Conservation (phyloP, 2,113 vertebrate species). For the Hemiprocne comata region DNA sequence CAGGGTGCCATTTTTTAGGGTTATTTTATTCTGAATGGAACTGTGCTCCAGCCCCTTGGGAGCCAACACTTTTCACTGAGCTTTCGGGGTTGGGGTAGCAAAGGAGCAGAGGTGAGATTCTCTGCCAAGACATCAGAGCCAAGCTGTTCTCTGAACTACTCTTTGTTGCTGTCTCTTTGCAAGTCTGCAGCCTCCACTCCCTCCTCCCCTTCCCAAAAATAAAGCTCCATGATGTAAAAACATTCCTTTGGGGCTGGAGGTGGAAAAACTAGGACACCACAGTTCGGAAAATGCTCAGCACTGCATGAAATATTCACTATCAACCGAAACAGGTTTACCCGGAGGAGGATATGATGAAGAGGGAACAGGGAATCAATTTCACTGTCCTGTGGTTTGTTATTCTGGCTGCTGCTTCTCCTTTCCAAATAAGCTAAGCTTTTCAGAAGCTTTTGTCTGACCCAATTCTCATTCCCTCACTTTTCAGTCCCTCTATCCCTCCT, state of each 20-base stretch:
- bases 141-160: slow-evolving; percentile 17
- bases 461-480: slow-evolving; percentile 31
- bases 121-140: background rate
- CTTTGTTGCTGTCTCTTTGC: background rate
- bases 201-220: slow-evolving; percentile 63
- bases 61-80: background rate
- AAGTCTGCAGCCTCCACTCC: slow-evolving; percentile 50
- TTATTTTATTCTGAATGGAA: background rate
- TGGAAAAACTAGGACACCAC: slow-evolving; percentile 71
- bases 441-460: slow-evolving; percentile 47
- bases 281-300: slow-evolving; percentile 57
- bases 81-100: background rate
- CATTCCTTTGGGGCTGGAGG: slow-evolving; percentile 72
- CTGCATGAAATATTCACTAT: slow-evolving; percentile 75
- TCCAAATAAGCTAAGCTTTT: slow-evolving; percentile 39
- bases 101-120: background rate
- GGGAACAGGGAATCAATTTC: slow-evolving; percentile 49
- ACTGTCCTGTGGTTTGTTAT: slow-evolving; percentile 48
- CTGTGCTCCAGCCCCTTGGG: background rate
- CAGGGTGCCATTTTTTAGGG: background rate
- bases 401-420: slow-evolving; percentile 18
- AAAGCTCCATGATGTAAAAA: slow-evolving; percentile 71
- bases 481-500: background rate
- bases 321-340: slow-evolving; percentile 69
- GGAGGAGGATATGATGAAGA: slow-evolving; percentile 55